Base-by-base conservation (phyloP, 2,797 vertebrate genomes). In the Lithobates sylvaticus region DNA sequence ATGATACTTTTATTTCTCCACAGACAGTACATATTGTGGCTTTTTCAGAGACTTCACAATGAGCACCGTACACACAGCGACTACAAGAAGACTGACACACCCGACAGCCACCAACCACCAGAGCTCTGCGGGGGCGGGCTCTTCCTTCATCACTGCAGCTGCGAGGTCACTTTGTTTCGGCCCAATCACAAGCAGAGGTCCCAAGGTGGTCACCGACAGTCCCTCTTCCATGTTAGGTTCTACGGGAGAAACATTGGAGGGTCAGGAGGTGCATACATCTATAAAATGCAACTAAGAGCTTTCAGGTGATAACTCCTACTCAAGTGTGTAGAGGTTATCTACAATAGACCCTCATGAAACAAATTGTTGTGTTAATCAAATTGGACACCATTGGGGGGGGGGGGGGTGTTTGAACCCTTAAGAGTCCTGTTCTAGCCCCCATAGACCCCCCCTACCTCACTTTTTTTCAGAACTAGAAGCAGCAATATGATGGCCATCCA, bases 151-250 rank as follows among this genome's bases (percentile, higher is more conserved):
- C 54, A 61, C 54, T 61, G 54, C 5, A 23, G 8, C 6, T 7
- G 18, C 1, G 1, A 54, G 3, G 13, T 18, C 5, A 5, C 18
- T 23, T 23, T 61, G 54, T 61, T 61, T 23, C n/a, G 54, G 54
- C 15, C 83, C 47, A 54, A 65, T 70, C 65, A 84, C 68, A 54
- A 84, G 47, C 18, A 84, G 34, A 64, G 76, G 76, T 1, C 68
- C 83, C 10, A 84, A 27, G 2, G 68, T 72, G 5, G 83, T 36
- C 67, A 42, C 4, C 1, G 29, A n/a, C 5, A 78, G 83, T 36
- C 64, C 76, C 16, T 72, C 67, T 58, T 47, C 16, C 3, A 71
- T 5, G 13, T 10, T 12, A 3, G 34, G 23, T 2, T 26, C 83
- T 84, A 67, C 21, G 26, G 34, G 16, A 10, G 26, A 10, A 34